These are phyloP conservation scores for Protonemura montana DNA, from an alignment of 2,888 invertebrate genomes.

Conservation along the genomic window DNA sequence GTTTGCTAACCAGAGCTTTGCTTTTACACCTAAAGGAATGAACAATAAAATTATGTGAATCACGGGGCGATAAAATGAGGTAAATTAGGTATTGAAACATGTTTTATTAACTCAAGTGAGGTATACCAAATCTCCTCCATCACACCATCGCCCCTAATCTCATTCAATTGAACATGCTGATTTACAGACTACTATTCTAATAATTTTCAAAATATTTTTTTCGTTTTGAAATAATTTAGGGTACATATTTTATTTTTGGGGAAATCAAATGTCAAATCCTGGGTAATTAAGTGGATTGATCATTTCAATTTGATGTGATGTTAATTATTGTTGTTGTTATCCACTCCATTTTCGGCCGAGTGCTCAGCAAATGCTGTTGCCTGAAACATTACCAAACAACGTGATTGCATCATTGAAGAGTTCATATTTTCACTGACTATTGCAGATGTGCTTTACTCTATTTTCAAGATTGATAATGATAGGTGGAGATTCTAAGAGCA, in stretches of 20 bases:
- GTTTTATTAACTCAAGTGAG: background rate
- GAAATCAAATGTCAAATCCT: background rate
- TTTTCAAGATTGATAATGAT: no score
- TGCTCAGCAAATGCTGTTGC: constrained; percentile 43
- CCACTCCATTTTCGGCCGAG: constrained; percentile 31
- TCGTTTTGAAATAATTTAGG: background rate
- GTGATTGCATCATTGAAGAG: background rate
- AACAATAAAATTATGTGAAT: no score
- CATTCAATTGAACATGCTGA: background rate
- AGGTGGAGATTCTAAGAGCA: no score
- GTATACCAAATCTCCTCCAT: background rate
- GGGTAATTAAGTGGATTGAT: constrained; percentile 2
- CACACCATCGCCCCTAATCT: background rate
- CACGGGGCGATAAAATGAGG: background rate
- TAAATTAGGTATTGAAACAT: background rate
- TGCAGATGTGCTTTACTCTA: no score
- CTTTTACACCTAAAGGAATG: no score
- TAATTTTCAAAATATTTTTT: background rate
- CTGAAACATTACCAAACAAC: constrained; percentile 37
- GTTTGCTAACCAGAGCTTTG: no score
- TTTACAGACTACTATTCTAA: background rate
- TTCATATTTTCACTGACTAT: background rate
- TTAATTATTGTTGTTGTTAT: background rate
- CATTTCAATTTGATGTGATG: constrained; percentile 26
- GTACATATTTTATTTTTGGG: constrained; percentile 5